Evolutionary conservation across 1,140 invertebrate species (phyloP).

Genomic region (Platyscapa corneri): DNA sequence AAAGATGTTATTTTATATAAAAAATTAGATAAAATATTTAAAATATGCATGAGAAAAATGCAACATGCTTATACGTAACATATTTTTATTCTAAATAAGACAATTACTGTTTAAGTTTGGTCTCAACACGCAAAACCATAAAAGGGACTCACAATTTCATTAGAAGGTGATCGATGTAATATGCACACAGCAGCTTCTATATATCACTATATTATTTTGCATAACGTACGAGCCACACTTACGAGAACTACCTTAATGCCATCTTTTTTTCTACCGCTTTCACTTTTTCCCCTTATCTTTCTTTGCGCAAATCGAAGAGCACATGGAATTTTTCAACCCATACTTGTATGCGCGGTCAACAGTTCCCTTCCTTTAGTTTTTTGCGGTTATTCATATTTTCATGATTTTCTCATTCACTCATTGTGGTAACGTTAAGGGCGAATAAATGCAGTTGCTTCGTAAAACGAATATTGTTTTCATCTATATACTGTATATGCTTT

Average conservation of each 20-base stretch:
- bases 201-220: slow-evolving; percentile 48
- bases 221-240: background rate
- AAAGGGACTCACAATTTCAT: slow-evolving; percentile 53
- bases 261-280: background rate
- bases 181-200: slow-evolving; percentile 58
- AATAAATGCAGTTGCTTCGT: background rate
- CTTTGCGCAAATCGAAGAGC: slow-evolving; percentile 45
- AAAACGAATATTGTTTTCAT: slow-evolving; percentile 6
- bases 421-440: background rate
- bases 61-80: background rate
- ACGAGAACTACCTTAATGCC: background rate
- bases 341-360: background rate
- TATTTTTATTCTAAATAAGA: background rate
- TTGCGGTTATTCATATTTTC: slow-evolving; percentile 48
- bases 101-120: background rate
- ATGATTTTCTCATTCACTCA: slow-evolving; percentile 5
- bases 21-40: background rate
- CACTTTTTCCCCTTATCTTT: background rate
- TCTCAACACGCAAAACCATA: slow-evolving; percentile 27
- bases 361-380: background rate
- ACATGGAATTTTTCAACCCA: slow-evolving; percentile 27
- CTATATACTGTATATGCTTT: background rate
- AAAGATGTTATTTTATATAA: too few species aligned
- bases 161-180: slow-evolving; percentile 72
- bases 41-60: background rate